Percentiles rank a stretch among this genome's conserved stretches.
These are phyloP conservation scores for Bos indicus DNA, from an alignment of 2,113 vertebrate genomes.

Conservation along the genomic window DNA sequence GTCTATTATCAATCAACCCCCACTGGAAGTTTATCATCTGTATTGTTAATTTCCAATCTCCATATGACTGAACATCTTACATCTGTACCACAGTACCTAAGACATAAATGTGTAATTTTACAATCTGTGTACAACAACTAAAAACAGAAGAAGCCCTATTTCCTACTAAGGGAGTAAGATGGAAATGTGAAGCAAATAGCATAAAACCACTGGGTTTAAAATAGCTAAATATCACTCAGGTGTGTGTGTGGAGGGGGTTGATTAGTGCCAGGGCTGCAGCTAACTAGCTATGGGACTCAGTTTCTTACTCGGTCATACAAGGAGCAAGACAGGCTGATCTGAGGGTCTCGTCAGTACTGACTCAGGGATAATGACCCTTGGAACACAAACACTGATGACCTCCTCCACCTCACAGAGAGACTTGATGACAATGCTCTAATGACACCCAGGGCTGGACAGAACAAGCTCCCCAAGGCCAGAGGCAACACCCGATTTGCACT, in stretches of 20 bases:
- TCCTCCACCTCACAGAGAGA: background rate
- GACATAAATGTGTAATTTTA: background rate
- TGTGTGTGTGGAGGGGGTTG: background rate
- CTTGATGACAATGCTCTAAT: background rate
- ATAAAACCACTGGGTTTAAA: background rate
- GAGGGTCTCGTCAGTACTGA: background rate
- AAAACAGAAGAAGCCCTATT: background rate
- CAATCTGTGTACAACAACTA: background rate
- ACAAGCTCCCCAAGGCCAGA: background rate
- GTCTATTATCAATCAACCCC: background rate
- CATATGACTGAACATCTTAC: background rate
- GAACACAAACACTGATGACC: background rate
- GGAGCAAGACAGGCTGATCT: background rate
- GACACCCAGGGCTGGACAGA: background rate
- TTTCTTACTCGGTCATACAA: background rate
- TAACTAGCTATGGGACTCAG: background rate
- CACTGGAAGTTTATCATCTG: background rate
- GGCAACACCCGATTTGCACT: accelerated
- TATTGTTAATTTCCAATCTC: background rate
- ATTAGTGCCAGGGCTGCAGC: background rate
- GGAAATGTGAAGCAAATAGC: background rate
- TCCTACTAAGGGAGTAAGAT: background rate
- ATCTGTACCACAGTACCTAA: background rate
- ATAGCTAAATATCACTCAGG: accelerated
- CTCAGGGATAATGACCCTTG: background rate